phyloP scores from a whole-genome alignment of 2,888 invertebrate species.

The Zonitis immaculata region DNA sequence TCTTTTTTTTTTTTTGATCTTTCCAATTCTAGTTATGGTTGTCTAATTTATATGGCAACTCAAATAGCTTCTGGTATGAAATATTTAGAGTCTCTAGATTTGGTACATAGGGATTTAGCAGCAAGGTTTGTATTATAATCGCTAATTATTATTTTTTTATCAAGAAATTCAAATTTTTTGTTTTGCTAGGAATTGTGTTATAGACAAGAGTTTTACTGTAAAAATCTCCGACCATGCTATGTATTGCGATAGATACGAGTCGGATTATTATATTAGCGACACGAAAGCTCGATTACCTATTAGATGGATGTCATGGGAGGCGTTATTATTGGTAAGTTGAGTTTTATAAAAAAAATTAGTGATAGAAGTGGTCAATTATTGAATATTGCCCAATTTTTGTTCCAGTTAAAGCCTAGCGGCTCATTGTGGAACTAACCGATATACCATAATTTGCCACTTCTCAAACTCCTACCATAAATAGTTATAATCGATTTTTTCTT shows the following conservation, averaged over 20 bases:
- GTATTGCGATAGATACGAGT: conserved; percentile 72
- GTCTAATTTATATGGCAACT: conserved; percentile 78
- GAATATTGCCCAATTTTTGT: too few species aligned
- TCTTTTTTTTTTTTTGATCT: too few species aligned
- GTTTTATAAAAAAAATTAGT: too few species aligned
- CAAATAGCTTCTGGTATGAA: conserved; percentile 93
- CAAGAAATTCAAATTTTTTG: too few species aligned
- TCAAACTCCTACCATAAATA: too few species aligned
- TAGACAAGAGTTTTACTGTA: conserved; percentile 72
- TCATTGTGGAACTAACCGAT: too few species aligned
- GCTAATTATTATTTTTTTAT: too few species aligned
- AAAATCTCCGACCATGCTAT: conserved; percentile 84
- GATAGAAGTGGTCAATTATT: too few species aligned
- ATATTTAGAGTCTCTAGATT: conserved; percentile 82
- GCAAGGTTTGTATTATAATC: conserved; percentile 73
- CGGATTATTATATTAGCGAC: conserved; percentile 81
- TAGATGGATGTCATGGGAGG: conserved; percentile 94
- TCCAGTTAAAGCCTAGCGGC: too few species aligned
- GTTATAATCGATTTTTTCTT: too few species aligned
- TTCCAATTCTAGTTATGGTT: conserved; percentile 82
- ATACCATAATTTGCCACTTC: too few species aligned
- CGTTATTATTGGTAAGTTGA: conserved; percentile 69
- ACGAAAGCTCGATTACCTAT: conserved; percentile 78
- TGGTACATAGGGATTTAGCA: conserved; percentile 86
- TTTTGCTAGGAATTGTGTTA: conserved; percentile 71